Evolutionary conservation across 2,888 invertebrate genomes (phyloP).

Genomic region (Orthosia gracilis): DNA sequence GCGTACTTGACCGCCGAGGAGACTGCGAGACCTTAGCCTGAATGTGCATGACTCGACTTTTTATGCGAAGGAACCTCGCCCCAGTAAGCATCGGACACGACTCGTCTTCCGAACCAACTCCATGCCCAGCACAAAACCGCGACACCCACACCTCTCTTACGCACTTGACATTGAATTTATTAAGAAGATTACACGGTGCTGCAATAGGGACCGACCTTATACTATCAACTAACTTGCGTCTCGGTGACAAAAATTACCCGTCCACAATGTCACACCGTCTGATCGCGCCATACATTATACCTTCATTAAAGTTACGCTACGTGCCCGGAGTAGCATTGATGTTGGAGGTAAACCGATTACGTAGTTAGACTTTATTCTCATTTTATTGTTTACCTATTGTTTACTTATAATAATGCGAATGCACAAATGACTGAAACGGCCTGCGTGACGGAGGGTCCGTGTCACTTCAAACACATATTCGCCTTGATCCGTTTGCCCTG

Average conservation of each 20-base stretch:
- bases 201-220: conserved; percentile 61
- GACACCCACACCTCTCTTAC: conserved; percentile 50
- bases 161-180: conserved; percentile 78
- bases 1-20: conserved; percentile 71
- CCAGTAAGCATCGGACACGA: conserved; percentile 74
- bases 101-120: conserved; percentile 66
- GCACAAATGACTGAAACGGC: conserved; percentile 54
- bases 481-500: conserved; percentile 84
- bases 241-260: conserved; percentile 41
- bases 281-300: conserved; percentile 35
- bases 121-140: conserved; percentile 61
- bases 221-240: conserved; percentile 19
- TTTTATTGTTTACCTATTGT: conserved; percentile 44
- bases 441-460: conserved; percentile 74
- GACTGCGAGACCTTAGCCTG: conserved; percentile 82
- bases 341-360: conserved; percentile 53
- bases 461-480: conserved; percentile 71
- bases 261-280: conserved; percentile 4
- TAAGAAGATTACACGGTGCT: conserved; percentile 65
- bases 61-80: conserved; percentile 79
- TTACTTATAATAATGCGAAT: conserved; percentile 33
- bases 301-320: conserved; percentile 47
- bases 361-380: conserved; percentile 36
- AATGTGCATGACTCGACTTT: conserved; percentile 84
- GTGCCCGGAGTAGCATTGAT: conserved; percentile 55